These are phyloP conservation scores for Coregonus sp. DNA, from an alignment of 2,797 vertebrate species.

Conservation along the genomic window DNA sequence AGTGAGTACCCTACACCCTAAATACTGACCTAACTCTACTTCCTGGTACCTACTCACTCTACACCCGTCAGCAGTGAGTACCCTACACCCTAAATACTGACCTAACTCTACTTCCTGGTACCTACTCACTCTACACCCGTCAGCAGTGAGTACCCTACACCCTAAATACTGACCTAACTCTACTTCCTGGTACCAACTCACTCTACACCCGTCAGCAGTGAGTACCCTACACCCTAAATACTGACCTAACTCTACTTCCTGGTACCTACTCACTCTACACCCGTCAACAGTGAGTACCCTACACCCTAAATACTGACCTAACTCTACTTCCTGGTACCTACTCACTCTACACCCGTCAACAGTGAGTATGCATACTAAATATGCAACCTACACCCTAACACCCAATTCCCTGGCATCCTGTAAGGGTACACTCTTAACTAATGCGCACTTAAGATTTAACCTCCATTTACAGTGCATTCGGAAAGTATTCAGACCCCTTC, in stretches of 20 bases:
- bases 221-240: slow-evolving; percentile 25
- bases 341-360: no score
- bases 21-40: not conserved
- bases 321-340: no score
- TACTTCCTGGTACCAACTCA: slow-evolving; percentile 4
- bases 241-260: not conserved
- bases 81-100: not conserved
- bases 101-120: no score
- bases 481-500: no score
- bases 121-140: no score
- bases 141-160: not conserved
- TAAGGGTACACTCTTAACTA: not conserved
- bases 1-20: slow-evolving; percentile 47
- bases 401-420: not conserved
- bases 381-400: not conserved
- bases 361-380: not conserved
- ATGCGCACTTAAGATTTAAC: not conserved
- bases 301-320: not conserved
- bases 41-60: no score
- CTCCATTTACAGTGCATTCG: no score
- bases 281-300: slow-evolving; percentile 54
- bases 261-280: slow-evolving; percentile 8
- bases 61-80: not conserved
- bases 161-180: not conserved
- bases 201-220: slow-evolving; percentile 50